These are phyloP conservation scores for Larimichthys polyactis DNA, from an alignment of 2,113 vertebrate species.

Conservation along the genomic window DNA sequence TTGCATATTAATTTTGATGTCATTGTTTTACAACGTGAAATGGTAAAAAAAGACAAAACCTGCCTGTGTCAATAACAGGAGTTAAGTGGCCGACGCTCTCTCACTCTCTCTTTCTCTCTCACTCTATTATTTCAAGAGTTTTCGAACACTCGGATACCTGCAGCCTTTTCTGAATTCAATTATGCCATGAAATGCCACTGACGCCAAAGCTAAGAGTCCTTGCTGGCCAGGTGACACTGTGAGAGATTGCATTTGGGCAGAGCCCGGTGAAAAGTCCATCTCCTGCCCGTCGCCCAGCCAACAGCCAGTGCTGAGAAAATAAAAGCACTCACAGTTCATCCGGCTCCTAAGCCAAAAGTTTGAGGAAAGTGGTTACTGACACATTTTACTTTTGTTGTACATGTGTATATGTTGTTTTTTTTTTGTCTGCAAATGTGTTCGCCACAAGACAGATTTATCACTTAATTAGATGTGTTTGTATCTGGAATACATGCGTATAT, in stretches of 20 bases:
- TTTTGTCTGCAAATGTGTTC: neutral
- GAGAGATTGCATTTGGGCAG: constrained; percentile 67
- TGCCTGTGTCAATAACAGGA: no score
- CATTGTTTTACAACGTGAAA: no score
- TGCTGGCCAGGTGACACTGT: constrained; percentile 62
- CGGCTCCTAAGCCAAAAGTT: constrained; percentile 45
- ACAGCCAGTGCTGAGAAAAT: constrained; percentile 45
- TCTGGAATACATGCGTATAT: neutral
- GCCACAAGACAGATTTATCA: neutral
- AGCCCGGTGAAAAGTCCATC: constrained; percentile 59
- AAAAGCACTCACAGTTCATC: constrained; percentile 39
- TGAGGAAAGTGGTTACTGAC: constrained; percentile 22
- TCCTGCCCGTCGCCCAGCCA: constrained; percentile 27
- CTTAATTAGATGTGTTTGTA: neutral
- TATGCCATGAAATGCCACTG: constrained; percentile 70
- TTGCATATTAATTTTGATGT: no score
- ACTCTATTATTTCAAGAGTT: constrained; percentile 18
- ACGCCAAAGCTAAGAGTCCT: constrained; percentile 46
- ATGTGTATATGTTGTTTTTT: neutral
- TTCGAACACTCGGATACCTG: constrained; percentile 30
- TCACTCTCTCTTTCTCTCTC: no score
- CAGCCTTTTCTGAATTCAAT: constrained; percentile 64
- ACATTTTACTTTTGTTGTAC: neutral
- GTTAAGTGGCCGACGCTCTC: no score
- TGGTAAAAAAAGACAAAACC: no score